Evolutionary conservation across 2,888 invertebrate genomes (phyloP).

Genomic region (Ophonus ardosiacus): DNA sequence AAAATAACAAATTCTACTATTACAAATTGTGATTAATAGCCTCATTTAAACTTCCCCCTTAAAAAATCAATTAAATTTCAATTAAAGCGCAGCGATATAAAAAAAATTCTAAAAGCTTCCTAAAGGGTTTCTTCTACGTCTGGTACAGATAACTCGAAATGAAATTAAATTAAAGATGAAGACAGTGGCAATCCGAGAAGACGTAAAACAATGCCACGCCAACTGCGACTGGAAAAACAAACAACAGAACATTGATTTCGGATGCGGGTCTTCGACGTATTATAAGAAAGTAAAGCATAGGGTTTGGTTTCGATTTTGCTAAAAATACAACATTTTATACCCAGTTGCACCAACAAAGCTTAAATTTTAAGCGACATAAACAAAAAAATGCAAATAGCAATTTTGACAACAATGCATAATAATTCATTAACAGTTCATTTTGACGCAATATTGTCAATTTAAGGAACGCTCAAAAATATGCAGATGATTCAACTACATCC

Average conservation of each 20-base stretch:
- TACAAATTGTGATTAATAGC: constrained; percentile 40
- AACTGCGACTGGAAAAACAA: constrained; percentile 50
- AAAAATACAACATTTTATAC: neutral
- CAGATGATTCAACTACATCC: too few species aligned
- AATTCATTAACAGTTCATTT: too few species aligned
- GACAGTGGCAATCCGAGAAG: neutral
- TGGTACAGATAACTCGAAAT: constrained; percentile 33
- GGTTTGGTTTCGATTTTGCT: neutral
- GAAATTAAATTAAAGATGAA: constrained; percentile 38
- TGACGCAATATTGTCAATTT: too few species aligned
- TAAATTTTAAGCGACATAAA: too few species aligned
- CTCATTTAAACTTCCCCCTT: neutral
- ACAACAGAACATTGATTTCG: constrained; percentile 51
- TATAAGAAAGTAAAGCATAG: neutral
- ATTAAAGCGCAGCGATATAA: neutral
- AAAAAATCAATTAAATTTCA: constrained; percentile 46
- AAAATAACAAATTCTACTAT: constrained; percentile 20
- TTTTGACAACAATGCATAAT: too few species aligned
- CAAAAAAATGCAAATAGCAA: too few species aligned
- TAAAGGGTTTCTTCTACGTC: constrained; percentile 15
- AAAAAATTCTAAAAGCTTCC: neutral
- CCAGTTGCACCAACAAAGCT: too few species aligned
- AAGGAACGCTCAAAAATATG: too few species aligned
- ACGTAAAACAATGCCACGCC: neutral
- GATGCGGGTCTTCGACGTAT: constrained; percentile 15